phyloP scores from a whole-genome alignment of 1,140 invertebrate genomes.

The Drosophila lacertosa region DNA sequence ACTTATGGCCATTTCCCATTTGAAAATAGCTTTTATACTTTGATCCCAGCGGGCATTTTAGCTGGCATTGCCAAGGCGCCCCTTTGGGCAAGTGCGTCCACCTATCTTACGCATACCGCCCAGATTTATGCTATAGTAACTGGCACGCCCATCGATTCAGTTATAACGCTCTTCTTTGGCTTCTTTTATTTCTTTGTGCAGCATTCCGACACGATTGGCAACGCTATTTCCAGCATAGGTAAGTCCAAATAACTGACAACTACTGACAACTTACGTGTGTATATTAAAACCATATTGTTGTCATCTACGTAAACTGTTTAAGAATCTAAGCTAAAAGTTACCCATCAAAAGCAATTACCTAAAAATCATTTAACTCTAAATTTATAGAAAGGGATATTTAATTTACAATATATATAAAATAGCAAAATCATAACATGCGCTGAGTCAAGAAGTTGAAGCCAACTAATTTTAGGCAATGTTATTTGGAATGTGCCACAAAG shows the following conservation, averaged over 20 bases:
- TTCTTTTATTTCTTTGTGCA: not conserved
- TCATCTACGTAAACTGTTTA: no score
- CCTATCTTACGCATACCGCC: not conserved
- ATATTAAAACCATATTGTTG: no score
- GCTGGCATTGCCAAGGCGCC: not conserved
- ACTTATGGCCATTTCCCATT: not conserved
- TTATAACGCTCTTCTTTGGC: not conserved
- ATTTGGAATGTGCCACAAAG: constrained; percentile 29
- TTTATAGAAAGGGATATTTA: no score
- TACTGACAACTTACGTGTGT: no score
- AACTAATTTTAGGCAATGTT: constrained; percentile 35
- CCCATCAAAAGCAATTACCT: no score
- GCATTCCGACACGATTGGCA: not conserved
- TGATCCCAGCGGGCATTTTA: not conserved
- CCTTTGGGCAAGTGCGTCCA: no score
- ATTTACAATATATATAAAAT: no score
- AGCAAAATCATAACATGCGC: not conserved
- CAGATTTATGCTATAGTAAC: not conserved
- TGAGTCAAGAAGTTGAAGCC: constrained; percentile 5
- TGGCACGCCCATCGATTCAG: not conserved
- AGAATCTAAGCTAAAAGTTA: no score
- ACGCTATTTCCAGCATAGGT: not conserved
- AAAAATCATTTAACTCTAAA: no score
- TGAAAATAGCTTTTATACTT: not conserved
- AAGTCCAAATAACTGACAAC: not conserved